Evolutionary conservation across 2,113 vertebrate species (phyloP), one percentile per base, ranked within the genome.

Genomic region (Cryptotis parvus): DNA sequence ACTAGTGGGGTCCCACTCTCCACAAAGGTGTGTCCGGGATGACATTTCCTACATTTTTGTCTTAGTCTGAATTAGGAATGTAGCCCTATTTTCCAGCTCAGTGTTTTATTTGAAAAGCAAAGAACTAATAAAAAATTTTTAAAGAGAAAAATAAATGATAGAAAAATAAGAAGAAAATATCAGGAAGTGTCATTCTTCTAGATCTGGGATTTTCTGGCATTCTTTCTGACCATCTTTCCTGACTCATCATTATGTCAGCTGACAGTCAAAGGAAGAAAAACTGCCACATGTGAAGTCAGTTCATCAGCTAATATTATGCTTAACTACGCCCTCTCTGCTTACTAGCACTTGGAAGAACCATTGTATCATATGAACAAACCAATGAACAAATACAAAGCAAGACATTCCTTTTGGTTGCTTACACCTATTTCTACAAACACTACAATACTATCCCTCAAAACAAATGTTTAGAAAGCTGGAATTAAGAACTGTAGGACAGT

Each of bases 21-120:
- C 27, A 35, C 9, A 69, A 1, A 66, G 18, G 68, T 27, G 43
- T 22, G 70, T 6, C 20, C 65, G 58, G 16, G 6, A 41, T 41
- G 35, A 43, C 63, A 26, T 11, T 58, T 52, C 27, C 16, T 78
- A 33, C n/a, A n/a, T n/a, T n/a, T n/a, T n/a, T n/a, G n/a, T n/a
- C n/a, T 68, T 68, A 27, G 61, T 43, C 65, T 27, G 22, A 85
- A 88, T 33, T n/a, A 91, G 52, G 39, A 84, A 76, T 65, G 65
- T 11, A 10, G 31, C 26, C 31, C 3, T 27, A 29, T 43, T 29
- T 16, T 16, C 49, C 49, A 10, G 7, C 16, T 52, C 49, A 52
- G 49, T 49, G 49, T 8, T 52, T 52, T 52, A 52, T 7, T 16
- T 52, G 10, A 52, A n/a, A n/a, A n/a, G n/a, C n/a, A n/a, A n/a